A percentile compares a stretch with the other conserved stretches of the same genome.
These are phyloP conservation scores for Colossoma macropomum DNA, from an alignment of 2,113 vertebrate genomes.

Conservation along the genomic window DNA sequence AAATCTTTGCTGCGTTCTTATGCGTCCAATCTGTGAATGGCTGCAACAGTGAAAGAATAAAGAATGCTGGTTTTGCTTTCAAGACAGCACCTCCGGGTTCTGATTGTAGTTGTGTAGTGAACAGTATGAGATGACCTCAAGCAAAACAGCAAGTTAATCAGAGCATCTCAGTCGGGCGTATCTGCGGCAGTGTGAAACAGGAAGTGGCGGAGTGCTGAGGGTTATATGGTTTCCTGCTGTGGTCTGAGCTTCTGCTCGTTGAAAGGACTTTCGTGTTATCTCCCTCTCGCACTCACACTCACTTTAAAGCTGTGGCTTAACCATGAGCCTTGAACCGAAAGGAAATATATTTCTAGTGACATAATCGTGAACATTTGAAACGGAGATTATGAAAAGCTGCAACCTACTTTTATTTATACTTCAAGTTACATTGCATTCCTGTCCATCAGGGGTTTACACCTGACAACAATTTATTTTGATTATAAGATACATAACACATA, in stretches of 20 bases:
- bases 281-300: conserved; percentile 21
- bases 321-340: conserved; percentile 11
- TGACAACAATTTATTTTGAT: too few species aligned
- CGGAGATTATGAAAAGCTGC: not conserved
- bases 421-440: not conserved
- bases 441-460: not conserved
- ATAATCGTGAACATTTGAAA: not conserved
- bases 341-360: not conserved
- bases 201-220: conserved; percentile 69
- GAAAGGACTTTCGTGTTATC: conserved; percentile 26
- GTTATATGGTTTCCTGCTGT: conserved; percentile 77
- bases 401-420: not conserved
- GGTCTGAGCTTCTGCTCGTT: conserved; percentile 70
- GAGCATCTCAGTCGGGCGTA: conserved; percentile 42
- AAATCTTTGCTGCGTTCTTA: not conserved
- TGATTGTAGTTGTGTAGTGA: not conserved
- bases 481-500: too few species aligned
- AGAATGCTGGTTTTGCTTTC: not conserved
- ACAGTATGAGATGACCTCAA: conserved; percentile 6
- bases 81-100: not conserved
- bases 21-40: not conserved
- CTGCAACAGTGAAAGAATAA: not conserved
- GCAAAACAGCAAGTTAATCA: conserved; percentile 25
- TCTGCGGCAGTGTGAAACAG: conserved; percentile 62
- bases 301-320: conserved; percentile 30